These are phyloP conservation scores for Clinocottus analis DNA, from an alignment of 2,113 vertebrate genomes.

Conservation along the genomic window DNA sequence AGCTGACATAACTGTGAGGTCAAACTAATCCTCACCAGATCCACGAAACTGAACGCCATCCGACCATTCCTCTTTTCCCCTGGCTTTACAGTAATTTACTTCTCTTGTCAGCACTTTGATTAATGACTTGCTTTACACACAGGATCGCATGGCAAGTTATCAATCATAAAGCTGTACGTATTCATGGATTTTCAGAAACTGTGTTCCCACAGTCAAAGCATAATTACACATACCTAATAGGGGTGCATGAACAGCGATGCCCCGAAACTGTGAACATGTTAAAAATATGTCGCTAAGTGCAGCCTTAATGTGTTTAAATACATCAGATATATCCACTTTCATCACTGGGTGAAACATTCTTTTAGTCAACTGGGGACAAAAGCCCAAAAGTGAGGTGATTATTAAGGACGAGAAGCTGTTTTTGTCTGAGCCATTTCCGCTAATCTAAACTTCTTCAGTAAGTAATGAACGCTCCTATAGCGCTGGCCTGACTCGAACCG, in stretches of 20 bases:
- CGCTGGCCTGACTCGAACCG: conserved; percentile 10
- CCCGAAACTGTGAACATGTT: conserved; percentile 48
- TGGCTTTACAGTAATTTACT: conserved; percentile 44
- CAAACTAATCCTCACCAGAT: conserved; percentile 56
- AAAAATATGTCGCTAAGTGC: conserved; percentile 50
- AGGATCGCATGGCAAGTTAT: conserved; percentile 55
- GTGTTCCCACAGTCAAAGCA: conserved; percentile 43
- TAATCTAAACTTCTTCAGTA: conserved; percentile 52
- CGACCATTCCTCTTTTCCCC: conserved; percentile 19
- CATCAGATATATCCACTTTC: conserved; percentile 28
- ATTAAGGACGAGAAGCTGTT: conserved; percentile 48
- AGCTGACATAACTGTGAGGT: conserved; percentile 53
- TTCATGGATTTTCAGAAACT: conserved; percentile 49
- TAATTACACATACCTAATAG: conserved; percentile 67
- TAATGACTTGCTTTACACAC: conserved; percentile 60
- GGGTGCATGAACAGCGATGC: conserved; percentile 52
- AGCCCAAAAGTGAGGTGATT: conserved; percentile 44
- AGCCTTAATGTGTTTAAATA: conserved; percentile 37
- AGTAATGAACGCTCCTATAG: conserved; percentile 43
- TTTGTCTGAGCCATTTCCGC: conserved; percentile 24
- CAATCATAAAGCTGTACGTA: conserved; percentile 60
- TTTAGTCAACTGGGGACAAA: conserved; percentile 33
- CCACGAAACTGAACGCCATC: conserved; percentile 38
- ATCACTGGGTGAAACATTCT: conserved; percentile 12
- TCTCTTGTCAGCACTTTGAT: conserved; percentile 59